Evolutionary conservation across 2,888 invertebrate genomes (phyloP), one percentile per base, ranked within the genome.

Genomic region (Chrysolina americana): DNA sequence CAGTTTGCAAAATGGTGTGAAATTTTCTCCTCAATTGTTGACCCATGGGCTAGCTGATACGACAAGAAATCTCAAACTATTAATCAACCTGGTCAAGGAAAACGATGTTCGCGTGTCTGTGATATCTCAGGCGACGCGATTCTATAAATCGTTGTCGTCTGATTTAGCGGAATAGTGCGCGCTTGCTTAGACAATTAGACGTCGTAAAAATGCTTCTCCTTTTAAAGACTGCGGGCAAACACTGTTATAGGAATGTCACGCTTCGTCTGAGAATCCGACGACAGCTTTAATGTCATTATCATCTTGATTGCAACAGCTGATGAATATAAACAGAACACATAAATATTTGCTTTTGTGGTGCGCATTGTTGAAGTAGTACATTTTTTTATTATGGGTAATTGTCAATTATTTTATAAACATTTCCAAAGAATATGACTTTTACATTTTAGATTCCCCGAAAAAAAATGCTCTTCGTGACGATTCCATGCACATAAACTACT

Each of bases 121-220:
- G 15, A 59, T 59, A 28, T 59, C n/a, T 36, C 59, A 23, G 28
- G 11, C 59, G n/a, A 59, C 28, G 59, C 59, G 19, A 59, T 59
- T 59, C 59, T 59, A 59, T 59, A 59, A 59, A 59, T 59, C 59
- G 28, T n/a, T n/a, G n/a, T 59, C 19, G 59, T 59, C 36, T n/a
- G 59, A 59, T 59, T 59, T 17, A 59, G 59, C 28, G 23, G 21
- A 23, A 56, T 56, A 56, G 13, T 13, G 56, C 56, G 23, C 56
- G 19, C 56, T 53, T 19, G 19, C 13, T 47, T 13, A 59, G 59
- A 59, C 59, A 59, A 59, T 59, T 59, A 36, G n/a, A 23, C 23
- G 59, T 59, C 59, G 59, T 59, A 59, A 59, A 59, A 59, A 59
- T 59, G 59, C 28, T 59, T 36, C n/a, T 59, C 59, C 59, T 59